Evolutionary conservation across 2,888 invertebrate species (phyloP).

Genomic region (Paralinhomoeus sp.): DNA sequence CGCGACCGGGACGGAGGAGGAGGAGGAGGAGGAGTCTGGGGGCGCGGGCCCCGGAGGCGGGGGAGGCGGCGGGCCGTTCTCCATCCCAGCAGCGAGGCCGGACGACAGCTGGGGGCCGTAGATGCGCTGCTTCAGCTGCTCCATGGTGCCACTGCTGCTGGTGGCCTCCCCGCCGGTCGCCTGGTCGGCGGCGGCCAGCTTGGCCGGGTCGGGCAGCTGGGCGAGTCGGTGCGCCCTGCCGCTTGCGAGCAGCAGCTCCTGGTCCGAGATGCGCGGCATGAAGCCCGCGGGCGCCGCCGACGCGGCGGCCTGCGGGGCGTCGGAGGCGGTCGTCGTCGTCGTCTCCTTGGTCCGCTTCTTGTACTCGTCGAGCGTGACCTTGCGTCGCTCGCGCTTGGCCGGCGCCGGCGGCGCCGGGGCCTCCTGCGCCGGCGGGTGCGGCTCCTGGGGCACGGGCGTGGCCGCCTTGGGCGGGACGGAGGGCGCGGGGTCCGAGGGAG

Average conservation of each 20-base stretch:
- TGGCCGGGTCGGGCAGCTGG: neutral
- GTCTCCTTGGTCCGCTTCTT: conserved; percentile 1
- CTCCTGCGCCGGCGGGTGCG: neutral
- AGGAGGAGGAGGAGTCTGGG: too few relatives aligned
- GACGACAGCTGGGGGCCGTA: too few relatives aligned
- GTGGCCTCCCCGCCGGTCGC: neutral
- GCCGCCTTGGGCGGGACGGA: too few relatives aligned
- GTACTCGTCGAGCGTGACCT: conserved; percentile 5
- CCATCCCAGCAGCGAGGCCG: too few relatives aligned
- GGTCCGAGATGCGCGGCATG: neutral
- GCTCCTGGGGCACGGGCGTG: neutral
- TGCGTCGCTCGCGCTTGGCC: conserved; percentile 1
- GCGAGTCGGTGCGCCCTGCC: neutral
- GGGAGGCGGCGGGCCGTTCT: too few relatives aligned
- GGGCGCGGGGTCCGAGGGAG: too few relatives aligned
- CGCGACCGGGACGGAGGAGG: too few relatives aligned
- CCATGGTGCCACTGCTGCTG: neutral
- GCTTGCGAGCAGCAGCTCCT: neutral
- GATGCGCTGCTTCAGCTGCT: conserved; percentile 1
- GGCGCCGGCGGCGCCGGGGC: neutral
- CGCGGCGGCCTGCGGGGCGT: neutral
- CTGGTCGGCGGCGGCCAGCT: neutral
- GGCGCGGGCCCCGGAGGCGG: too few relatives aligned
- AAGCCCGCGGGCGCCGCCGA: neutral
- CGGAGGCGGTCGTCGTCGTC: neutral